Conservation (phyloP, 2,113 vertebrate species). For the Pandion haliaetus region DNA sequence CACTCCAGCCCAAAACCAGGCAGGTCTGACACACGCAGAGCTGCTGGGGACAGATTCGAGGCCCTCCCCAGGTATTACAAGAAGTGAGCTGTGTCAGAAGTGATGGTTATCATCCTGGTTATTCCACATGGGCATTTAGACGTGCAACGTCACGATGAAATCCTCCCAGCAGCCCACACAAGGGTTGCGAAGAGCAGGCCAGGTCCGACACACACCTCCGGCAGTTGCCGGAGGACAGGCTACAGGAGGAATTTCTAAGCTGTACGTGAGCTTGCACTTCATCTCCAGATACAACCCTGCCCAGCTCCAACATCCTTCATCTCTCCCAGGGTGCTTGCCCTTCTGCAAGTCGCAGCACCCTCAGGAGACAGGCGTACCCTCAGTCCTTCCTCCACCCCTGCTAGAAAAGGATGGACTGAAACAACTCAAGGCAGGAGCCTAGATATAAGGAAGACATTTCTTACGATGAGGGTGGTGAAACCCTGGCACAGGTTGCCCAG, state of each 20-base stretch:
- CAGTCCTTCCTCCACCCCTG: neutral
- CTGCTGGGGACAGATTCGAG: accelerated
- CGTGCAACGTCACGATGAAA: accelerated
- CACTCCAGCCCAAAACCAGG: accelerated
- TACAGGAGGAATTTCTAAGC: neutral
- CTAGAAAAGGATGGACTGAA: neutral
- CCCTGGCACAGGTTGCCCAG: neutral
- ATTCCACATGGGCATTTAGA: neutral
- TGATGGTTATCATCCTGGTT: accelerated
- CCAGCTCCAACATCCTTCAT: neutral
- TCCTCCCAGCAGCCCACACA: neutral
- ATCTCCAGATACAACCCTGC: neutral
- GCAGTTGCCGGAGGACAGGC: neutral
- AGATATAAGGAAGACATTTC: neutral
- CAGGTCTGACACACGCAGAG: neutral
- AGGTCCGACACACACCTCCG: accelerated
- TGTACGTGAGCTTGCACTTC: neutral
- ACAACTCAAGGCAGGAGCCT: neutral
- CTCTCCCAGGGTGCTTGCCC: neutral
- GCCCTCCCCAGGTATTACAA: no score
- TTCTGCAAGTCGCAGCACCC: neutral
- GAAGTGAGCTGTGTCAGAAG: neutral
- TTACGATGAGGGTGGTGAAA: neutral
- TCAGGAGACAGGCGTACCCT: neutral
- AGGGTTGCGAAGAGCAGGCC: neutral